Evolutionary conservation across 2,888 invertebrate genomes (phyloP).

Genomic region (Dolichomitus sp.): DNA sequence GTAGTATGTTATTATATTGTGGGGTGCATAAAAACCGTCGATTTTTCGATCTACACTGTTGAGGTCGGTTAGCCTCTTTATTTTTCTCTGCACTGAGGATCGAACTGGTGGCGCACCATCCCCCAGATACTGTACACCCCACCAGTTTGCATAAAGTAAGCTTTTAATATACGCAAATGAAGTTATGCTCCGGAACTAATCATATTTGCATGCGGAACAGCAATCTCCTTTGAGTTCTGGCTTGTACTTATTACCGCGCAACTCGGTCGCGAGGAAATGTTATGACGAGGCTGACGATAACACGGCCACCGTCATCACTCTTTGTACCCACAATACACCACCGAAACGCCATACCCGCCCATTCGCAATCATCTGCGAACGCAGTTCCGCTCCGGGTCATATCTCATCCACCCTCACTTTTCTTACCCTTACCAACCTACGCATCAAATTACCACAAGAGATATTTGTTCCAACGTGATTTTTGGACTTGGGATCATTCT

Average conservation of each 20-base stretch:
- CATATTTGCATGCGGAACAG: conserved; percentile 84
- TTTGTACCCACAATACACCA: conserved; percentile 3
- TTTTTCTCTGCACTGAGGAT: conserved; percentile 36
- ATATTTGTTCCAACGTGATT: background rate
- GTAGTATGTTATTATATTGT: conserved; percentile 3
- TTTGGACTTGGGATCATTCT: background rate
- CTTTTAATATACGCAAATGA: conserved; percentile 84
- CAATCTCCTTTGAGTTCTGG: conserved; percentile 82
- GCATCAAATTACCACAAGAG: background rate
- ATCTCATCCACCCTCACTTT: background rate
- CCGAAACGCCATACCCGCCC: conserved; percentile 2
- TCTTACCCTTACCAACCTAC: background rate
- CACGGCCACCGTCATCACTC: conserved; percentile 13
- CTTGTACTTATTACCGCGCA: conserved; percentile 77
- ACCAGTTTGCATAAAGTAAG: conserved; percentile 80
- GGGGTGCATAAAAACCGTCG: conserved; percentile 26
- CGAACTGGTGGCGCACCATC: conserved; percentile 7
- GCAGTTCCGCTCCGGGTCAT: background rate
- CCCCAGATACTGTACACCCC: conserved; percentile 54
- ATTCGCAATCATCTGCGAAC: conserved; percentile 12
- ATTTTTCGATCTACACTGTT: too few species aligned
- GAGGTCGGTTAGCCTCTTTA: background rate
- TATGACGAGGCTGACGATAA: conserved; percentile 45
- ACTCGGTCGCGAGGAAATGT: conserved; percentile 72
- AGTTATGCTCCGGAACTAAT: conserved; percentile 84